These are phyloP conservation scores for Drosophila sp. DNA, from an alignment of 1,140 invertebrate genomes.

Conservation along the genomic window DNA sequence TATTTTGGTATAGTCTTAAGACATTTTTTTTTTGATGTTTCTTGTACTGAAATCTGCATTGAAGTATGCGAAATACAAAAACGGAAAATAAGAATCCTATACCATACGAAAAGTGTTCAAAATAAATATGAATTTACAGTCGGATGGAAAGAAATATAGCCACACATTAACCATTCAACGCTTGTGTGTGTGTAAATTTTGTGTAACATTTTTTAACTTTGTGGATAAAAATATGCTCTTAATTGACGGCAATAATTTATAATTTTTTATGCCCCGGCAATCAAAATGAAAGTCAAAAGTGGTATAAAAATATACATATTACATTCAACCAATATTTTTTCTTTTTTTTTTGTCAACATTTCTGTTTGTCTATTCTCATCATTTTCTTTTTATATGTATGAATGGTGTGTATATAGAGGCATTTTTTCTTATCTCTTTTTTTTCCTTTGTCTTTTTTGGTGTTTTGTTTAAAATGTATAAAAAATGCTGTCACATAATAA, in stretches of 20 bases:
- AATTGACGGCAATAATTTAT: constrained; percentile 26
- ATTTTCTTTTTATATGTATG: neutral
- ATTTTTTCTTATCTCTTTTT: constrained; percentile 23
- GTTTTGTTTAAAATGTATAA: constrained; percentile 35
- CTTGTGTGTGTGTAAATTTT: too few relatives aligned
- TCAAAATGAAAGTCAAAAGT: constrained; percentile 9
- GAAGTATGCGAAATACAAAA: too few relatives aligned
- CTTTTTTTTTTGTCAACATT: constrained; percentile 1
- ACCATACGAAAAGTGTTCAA: neutral
- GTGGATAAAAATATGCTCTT: constrained; percentile 31
- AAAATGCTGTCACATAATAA: constrained; percentile 61
- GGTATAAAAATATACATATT: constrained; percentile 15
- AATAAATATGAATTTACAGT: constrained; percentile 4
- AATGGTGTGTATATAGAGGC: too few relatives aligned
- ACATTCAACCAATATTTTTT: neutral
- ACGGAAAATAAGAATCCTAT: too few relatives aligned
- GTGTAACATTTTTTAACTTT: constrained; percentile 10
- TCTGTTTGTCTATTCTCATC: neutral
- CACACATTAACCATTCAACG: too few relatives aligned
- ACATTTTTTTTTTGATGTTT: too few relatives aligned
- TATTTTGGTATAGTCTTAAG: too few relatives aligned
- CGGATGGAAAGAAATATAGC: neutral
- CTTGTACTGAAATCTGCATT: too few relatives aligned
- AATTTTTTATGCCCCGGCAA: neutral
- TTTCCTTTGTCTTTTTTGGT: constrained; percentile 33